These are phyloP conservation scores for Disparrhopalites patrizii DNA, from an alignment of 2,888 invertebrate species.

Conservation along the genomic window DNA sequence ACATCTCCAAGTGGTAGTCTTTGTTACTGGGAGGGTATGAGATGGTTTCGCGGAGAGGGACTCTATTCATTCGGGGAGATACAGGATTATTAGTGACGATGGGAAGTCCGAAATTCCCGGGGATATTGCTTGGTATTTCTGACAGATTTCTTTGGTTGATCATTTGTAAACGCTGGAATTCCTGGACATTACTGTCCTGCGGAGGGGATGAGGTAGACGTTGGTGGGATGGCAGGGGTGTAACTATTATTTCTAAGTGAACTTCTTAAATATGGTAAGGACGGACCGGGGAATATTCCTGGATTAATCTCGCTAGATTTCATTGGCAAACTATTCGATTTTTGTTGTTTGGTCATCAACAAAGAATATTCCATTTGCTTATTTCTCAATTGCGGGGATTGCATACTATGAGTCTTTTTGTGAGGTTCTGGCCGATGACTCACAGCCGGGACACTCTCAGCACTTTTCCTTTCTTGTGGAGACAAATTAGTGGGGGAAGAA, in stretches of 20 bases:
- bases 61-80: not conserved
- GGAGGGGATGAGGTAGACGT: not conserved
- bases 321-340: constrained; percentile 13
- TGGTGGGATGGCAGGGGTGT: not conserved
- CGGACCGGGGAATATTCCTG: not conserved
- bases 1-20: too few relatives aligned
- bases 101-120: constrained; percentile 16
- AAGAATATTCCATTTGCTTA: not conserved
- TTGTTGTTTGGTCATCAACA: not conserved
- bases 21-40: not conserved
- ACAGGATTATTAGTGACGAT: not conserved
- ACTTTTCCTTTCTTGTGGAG: too few relatives aligned
- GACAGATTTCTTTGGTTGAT: constrained; percentile 17
- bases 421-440: too few relatives aligned
- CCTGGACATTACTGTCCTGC: too few relatives aligned
- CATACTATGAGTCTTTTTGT: not conserved
- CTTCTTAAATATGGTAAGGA: not conserved
- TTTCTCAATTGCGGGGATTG: not conserved
- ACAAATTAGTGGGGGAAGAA: too few relatives aligned
- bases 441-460: too few relatives aligned
- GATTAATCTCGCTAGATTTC: not conserved
- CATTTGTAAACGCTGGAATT: not conserved
- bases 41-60: not conserved
- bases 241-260: not conserved
- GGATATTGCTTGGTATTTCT: constrained; percentile 17